Percentiles rank a stretch among this genome's conserved stretches.
phyloP scores from a whole-genome alignment of 1,140 invertebrate species.

The Neuroterus valhalla region DNA sequence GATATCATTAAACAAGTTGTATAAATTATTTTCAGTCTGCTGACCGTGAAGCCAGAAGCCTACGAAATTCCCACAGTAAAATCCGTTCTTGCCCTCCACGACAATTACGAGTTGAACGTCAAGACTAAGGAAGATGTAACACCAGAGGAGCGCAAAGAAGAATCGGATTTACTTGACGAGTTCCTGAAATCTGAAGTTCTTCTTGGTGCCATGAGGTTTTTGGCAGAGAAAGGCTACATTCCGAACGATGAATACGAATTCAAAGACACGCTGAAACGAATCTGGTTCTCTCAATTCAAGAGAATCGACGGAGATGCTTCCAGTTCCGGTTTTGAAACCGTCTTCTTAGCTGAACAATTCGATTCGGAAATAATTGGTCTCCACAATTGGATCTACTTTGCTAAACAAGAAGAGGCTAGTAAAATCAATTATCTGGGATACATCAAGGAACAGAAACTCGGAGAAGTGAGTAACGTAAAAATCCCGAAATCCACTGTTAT shows the following conservation, averaged over 20 bases:
- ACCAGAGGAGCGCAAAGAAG: conserved; percentile 75
- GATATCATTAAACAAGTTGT: too few relatives aligned
- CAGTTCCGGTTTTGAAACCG: conserved; percentile 79
- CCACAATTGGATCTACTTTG: conserved; percentile 80
- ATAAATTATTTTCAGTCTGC: conserved; percentile 60
- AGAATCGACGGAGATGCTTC: conserved; percentile 73
- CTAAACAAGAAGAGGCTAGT: conserved; percentile 75
- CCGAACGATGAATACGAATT: conserved; percentile 72
- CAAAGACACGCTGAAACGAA: conserved; percentile 72
- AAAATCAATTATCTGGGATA: conserved; percentile 78
- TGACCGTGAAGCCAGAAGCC: conserved; percentile 65
- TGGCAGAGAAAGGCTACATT: conserved; percentile 75
- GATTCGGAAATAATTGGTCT: conserved; percentile 77
- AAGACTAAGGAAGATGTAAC: conserved; percentile 77
- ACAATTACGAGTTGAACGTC: conserved; percentile 75
- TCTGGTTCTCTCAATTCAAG: conserved; percentile 78
- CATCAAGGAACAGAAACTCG: conserved; percentile 72
- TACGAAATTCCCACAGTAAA: conserved; percentile 72
- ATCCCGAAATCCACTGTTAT: too few relatives aligned
- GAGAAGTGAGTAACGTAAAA: conserved; percentile 71
- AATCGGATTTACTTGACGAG: conserved; percentile 77
- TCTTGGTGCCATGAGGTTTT: conserved; percentile 76
- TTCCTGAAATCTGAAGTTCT: conserved; percentile 78
- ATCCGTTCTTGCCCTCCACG: conserved; percentile 68
- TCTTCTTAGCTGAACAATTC: conserved; percentile 78